Evolutionary conservation across 1,140 invertebrate genomes (phyloP).

Genomic region (Diachasmimorpha longicaudata): DNA sequence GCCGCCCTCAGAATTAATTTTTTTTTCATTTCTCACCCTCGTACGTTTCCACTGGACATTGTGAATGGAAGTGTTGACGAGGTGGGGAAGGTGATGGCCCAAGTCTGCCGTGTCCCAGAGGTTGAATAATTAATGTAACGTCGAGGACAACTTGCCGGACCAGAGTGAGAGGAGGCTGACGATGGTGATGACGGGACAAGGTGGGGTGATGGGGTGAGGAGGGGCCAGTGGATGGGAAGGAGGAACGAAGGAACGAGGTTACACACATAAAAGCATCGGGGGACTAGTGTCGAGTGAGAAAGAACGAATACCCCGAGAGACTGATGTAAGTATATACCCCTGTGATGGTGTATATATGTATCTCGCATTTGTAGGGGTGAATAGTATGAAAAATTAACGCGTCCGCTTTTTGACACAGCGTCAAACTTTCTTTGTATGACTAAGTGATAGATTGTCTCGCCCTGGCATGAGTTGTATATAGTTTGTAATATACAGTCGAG

Average conservation of each 20-base stretch:
- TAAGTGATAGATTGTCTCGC: slow-evolving; percentile 44
- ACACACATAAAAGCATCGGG: neutral
- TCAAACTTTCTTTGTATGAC: slow-evolving; percentile 44
- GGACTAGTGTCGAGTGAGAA: neutral
- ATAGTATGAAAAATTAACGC: slow-evolving; percentile 54
- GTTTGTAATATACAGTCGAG: neutral
- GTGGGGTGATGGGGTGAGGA: neutral
- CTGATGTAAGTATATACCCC: neutral
- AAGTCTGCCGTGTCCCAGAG: slow-evolving; percentile 23
- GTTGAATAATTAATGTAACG: slow-evolving; percentile 53
- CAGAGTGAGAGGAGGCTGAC: slow-evolving; percentile 33
- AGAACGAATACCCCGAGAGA: neutral
- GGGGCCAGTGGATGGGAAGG: neutral
- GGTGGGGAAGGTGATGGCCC: neutral
- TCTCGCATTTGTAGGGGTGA: slow-evolving; percentile 31
- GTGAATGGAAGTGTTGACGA: slow-evolving; percentile 14
- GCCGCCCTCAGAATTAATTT: neutral
- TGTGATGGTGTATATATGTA: neutral
- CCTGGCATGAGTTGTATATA: neutral
- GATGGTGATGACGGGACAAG: neutral
- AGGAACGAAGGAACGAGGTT: neutral
- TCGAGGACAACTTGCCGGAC: slow-evolving; percentile 45
- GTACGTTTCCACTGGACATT: neutral
- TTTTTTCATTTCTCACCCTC: neutral
- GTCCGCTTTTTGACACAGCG: slow-evolving; percentile 44